Percentiles rank a stretch among this genome's conserved stretches.
Conservation (phyloP, 2,888 invertebrate genomes). For the Malthinus flaveolus region DNA sequence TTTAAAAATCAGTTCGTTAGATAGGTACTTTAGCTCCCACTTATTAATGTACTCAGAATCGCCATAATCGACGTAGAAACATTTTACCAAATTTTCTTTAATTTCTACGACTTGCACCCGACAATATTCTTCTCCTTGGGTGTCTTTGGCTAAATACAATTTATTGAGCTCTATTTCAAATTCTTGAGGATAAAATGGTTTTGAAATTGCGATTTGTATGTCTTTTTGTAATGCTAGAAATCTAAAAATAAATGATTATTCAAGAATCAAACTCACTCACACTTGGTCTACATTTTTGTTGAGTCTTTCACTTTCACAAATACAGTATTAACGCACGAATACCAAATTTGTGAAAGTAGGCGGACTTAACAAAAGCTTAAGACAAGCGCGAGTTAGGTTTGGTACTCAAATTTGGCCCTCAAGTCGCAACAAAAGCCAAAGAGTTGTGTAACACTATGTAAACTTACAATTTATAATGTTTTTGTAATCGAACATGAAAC, state of each 20-base stretch:
- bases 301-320: too few relatives aligned
- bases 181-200: conserved; percentile 37
- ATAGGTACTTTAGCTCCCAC: conserved; percentile 56
- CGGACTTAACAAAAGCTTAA: too few relatives aligned
- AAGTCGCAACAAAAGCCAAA: too few relatives aligned
- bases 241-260: conserved; percentile 10
- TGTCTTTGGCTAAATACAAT: conserved; percentile 58
- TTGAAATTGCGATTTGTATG: conserved; percentile 45
- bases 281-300: too few relatives aligned
- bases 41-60: conserved; percentile 56
- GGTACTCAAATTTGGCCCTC: too few relatives aligned
- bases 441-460: not conserved
- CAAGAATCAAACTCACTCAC: not conserved
- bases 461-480: conserved; percentile 54
- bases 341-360: too few relatives aligned
- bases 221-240: conserved; percentile 52
- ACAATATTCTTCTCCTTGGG: conserved; percentile 54
- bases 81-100: conserved; percentile 54
- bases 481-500: conserved; percentile 58
- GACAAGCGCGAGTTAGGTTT: too few relatives aligned
- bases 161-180: conserved; percentile 50
- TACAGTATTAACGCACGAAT: too few relatives aligned
- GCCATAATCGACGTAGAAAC: conserved; percentile 68
- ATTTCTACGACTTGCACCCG: conserved; percentile 56
- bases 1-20: conserved; percentile 56